phyloP scores from a whole-genome alignment of 2,888 invertebrate species.

The Crossocerus cetratus region DNA sequence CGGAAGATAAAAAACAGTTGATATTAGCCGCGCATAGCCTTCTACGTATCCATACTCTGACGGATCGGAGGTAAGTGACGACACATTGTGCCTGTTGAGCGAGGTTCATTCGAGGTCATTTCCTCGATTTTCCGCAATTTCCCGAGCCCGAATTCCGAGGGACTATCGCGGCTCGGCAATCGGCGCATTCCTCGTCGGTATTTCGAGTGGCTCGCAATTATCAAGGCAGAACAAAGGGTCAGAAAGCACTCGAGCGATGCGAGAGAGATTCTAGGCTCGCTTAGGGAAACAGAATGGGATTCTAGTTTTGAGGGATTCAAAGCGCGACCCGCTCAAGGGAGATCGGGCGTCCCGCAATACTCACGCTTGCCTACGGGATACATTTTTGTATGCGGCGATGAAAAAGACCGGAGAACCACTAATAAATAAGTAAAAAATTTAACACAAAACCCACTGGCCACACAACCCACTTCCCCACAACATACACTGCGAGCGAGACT shows the following conservation, averaged over 20 bases:
- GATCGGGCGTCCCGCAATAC: conserved; percentile 68
- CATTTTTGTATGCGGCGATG: conserved; percentile 77
- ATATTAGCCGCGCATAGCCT: conserved; percentile 30
- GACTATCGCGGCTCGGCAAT: not conserved
- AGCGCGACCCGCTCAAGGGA: conserved; percentile 1
- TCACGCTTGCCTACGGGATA: conserved; percentile 85
- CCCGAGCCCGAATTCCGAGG: conserved; percentile 11
- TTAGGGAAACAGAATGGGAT: conserved; percentile 54
- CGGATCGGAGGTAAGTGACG: conserved; percentile 56
- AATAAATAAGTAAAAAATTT: conserved; percentile 73
- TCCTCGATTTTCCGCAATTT: conserved; percentile 35
- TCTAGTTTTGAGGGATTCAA: conserved; percentile 31
- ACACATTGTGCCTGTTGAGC: conserved; percentile 70
- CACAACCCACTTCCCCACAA: conserved; percentile 74
- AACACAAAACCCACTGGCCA: conserved; percentile 74
- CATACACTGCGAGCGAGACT: conserved; percentile 69
- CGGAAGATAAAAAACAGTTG: conserved; percentile 4
- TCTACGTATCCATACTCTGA: conserved; percentile 46
- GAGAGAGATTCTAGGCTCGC: conserved; percentile 56
- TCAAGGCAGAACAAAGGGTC: conserved; percentile 54
- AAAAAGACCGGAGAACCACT: conserved; percentile 72
- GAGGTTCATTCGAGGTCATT: conserved; percentile 68
- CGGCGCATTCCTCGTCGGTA: not conserved
- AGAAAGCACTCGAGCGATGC: conserved; percentile 50
- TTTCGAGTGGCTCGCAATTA: conserved; percentile 19